These are phyloP conservation scores for Lepisosteus osseus DNA, from an alignment of 2,113 vertebrate species.

Conservation along the genomic window DNA sequence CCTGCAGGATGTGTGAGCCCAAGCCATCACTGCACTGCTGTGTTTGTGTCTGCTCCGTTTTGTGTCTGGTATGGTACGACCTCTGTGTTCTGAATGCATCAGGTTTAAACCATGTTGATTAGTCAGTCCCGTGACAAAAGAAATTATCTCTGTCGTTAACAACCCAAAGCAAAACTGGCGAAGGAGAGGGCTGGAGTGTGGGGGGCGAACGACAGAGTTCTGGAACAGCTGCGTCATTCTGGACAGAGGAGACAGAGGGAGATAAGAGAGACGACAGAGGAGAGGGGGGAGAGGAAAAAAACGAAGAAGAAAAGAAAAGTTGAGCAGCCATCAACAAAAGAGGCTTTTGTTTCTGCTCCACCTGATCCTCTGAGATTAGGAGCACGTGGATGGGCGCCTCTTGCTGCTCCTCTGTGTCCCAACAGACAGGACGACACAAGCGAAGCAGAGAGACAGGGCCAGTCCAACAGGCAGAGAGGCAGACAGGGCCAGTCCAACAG, in stretches of 20 bases:
- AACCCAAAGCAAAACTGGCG: too few relatives aligned
- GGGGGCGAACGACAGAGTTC: conserved; percentile 33
- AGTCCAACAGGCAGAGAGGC: not conserved
- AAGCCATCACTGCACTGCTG: too few relatives aligned
- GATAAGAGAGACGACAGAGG: conserved; percentile 11
- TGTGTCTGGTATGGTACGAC: too few relatives aligned
- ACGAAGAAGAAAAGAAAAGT: conserved; percentile 24
- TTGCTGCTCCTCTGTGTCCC: not conserved
- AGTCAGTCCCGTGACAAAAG: too few relatives aligned
- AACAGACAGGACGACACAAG: conserved; percentile 17
- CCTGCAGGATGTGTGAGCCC: too few relatives aligned
- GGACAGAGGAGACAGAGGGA: conserved; percentile 20
- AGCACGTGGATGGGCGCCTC: conserved; percentile 38
- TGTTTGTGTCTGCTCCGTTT: too few relatives aligned
- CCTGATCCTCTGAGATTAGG: conserved; percentile 34
- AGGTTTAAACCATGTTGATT: too few relatives aligned
- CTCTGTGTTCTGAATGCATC: too few relatives aligned
- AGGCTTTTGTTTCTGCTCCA: conserved; percentile 30
- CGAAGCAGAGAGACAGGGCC: conserved; percentile 1
- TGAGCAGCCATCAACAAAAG: conserved; percentile 37
- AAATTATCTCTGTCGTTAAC: too few relatives aligned
- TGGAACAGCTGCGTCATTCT: conserved; percentile 50
- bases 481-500: too few relatives aligned
- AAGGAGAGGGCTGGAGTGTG: conserved; percentile 13
- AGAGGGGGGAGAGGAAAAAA: conserved; percentile 30